Percentiles rank a stretch among this genome's conserved stretches.
These are phyloP conservation scores for Sogatella furcifera DNA, from an alignment of 1,140 invertebrate species.

Conservation along the genomic window DNA sequence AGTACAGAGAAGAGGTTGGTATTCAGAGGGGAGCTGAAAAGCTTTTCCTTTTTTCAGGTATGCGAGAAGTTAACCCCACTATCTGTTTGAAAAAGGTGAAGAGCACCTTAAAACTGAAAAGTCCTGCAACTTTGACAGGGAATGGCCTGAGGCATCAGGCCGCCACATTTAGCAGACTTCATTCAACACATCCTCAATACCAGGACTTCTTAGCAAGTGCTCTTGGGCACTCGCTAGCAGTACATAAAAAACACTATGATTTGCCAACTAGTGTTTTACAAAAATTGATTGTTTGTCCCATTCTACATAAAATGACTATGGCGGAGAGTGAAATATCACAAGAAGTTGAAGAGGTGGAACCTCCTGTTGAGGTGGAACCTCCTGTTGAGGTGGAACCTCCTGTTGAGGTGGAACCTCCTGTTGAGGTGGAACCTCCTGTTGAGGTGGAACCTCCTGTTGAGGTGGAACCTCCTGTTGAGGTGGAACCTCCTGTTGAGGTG, in stretches of 20 bases:
- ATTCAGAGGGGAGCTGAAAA: background rate
- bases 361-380: too few relatives aligned
- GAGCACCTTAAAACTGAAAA: background rate
- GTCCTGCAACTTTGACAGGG: background rate
- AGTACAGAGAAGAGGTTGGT: background rate
- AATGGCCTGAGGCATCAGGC: too few relatives aligned
- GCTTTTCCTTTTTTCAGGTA: background rate
- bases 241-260: slow-evolving; percentile 6
- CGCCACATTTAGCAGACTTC: slow-evolving; percentile 1
- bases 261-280: slow-evolving; percentile 4
- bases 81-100: background rate
- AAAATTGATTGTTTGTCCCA: slow-evolving; percentile 4
- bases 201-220: slow-evolving; percentile 4
- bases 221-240: background rate
- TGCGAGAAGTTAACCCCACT: background rate
- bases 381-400: too few relatives aligned
- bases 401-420: too few relatives aligned
- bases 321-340: background rate
- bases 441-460: too few relatives aligned
- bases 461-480: too few relatives aligned
- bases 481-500: too few relatives aligned
- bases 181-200: slow-evolving; percentile 4
- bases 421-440: too few relatives aligned
- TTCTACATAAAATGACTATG: slow-evolving; percentile 1
- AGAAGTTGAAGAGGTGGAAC: too few relatives aligned